These are phyloP conservation scores for Drosophila nigrodunni DNA, from an alignment of 1,140 invertebrate species.

Conservation along the genomic window DNA sequence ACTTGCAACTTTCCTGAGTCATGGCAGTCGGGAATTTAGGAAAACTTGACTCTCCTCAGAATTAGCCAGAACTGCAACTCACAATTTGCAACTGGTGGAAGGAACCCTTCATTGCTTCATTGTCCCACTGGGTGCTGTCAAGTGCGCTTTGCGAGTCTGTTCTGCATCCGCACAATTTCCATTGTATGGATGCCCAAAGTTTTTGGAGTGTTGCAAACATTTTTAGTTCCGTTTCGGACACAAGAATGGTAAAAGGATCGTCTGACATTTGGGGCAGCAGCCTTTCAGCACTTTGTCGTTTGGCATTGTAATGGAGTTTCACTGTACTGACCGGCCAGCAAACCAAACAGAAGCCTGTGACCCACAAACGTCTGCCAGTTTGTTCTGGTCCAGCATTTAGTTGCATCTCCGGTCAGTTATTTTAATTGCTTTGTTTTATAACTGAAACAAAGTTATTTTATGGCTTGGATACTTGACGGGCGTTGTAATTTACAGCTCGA, in stretches of 20 bases:
- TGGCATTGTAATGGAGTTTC: conserved; percentile 73
- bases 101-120: background rate
- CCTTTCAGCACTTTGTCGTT: conserved; percentile 70
- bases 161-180: conserved; percentile 48
- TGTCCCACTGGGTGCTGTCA: conserved; percentile 22
- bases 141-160: conserved; percentile 24
- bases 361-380: conserved; percentile 61
- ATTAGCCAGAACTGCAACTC: conserved; percentile 14
- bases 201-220: conserved; percentile 49
- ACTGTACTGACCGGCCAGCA: conserved; percentile 36
- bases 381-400: conserved; percentile 17
- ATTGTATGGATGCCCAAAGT: conserved; percentile 43
- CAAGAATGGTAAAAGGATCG: background rate
- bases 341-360: conserved; percentile 49
- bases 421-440: conserved; percentile 78
- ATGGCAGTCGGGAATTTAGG: conserved; percentile 31
- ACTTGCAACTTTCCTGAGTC: conserved; percentile 24
- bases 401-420: conserved; percentile 49
- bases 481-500: too few relatives aligned
- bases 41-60: conserved; percentile 44
- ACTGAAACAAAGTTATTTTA: conserved; percentile 55
- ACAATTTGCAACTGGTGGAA: background rate
- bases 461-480: background rate
- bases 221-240: conserved; percentile 25
- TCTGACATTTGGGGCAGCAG: conserved; percentile 33